Evolutionary conservation across 2,113 vertebrate genomes (phyloP).

Genomic region (Morone saxatilis): DNA sequence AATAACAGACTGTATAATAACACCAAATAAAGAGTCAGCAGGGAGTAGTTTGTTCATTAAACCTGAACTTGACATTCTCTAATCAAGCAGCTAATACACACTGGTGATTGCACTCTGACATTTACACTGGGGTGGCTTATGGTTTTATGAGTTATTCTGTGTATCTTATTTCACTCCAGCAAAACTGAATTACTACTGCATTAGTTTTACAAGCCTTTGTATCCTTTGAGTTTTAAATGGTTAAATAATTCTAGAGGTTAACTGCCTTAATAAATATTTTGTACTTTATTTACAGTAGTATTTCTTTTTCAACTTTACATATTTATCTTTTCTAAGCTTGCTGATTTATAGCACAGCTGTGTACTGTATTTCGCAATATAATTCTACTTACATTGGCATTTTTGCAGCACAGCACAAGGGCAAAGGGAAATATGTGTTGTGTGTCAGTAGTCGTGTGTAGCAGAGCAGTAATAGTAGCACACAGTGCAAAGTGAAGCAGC

Average conservation of each 20-base stretch:
- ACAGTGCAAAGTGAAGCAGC: conserved; percentile 49
- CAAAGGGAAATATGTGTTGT: conserved; percentile 11
- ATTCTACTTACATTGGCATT: conserved; percentile 1
- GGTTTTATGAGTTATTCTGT: background rate
- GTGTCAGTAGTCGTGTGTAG: conserved; percentile 28
- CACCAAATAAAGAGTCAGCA: background rate
- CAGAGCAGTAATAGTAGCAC: conserved; percentile 17
- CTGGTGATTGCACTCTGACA: conserved; percentile 1
- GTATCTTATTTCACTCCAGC: background rate
- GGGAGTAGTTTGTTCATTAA: conserved; percentile 5
- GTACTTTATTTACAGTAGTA: background rate
- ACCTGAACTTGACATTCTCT: conserved; percentile 26
- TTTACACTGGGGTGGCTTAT: conserved; percentile 1
- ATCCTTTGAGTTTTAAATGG: background rate
- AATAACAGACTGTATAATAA: background rate
- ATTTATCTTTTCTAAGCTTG: background rate
- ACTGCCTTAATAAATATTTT: background rate
- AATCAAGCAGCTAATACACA: background rate
- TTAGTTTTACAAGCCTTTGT: background rate
- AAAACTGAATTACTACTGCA: conserved; percentile 3
- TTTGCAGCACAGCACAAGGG: conserved; percentile 8
- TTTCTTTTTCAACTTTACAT: background rate
- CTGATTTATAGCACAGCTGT: conserved; percentile 3
- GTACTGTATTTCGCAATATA: background rate
- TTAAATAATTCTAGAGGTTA: background rate